Conservation (phyloP, 2,113 vertebrate genomes). For the Syngnathus typhle region DNA sequence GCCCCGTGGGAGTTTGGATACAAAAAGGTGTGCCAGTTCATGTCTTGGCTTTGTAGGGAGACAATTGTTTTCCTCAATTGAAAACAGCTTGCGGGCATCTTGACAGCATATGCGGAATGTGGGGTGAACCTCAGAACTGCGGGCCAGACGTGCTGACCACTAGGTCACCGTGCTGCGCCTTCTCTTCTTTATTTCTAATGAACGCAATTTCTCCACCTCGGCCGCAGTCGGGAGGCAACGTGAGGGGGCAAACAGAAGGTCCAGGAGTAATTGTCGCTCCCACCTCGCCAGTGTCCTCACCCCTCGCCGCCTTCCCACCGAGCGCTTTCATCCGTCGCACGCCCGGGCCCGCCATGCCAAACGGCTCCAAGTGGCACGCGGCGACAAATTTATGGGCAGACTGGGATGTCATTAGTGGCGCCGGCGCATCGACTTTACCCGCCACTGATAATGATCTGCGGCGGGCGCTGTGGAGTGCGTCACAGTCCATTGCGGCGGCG, state of each 20-base stretch:
- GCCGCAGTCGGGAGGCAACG: not conserved
- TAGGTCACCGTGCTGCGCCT: too few relatives aligned
- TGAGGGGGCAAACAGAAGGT: slow-evolving; percentile 39
- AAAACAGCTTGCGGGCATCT: not conserved
- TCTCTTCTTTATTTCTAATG: not conserved
- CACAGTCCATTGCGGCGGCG: slow-evolving; percentile 27
- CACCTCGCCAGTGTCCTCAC: slow-evolving; percentile 18
- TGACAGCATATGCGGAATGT: too few relatives aligned
- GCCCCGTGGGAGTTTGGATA: slow-evolving; percentile 23
- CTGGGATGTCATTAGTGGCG: slow-evolving; percentile 61
- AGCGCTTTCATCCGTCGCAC: slow-evolving; percentile 45
- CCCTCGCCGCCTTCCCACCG: slow-evolving; percentile 36
- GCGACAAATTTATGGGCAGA: slow-evolving; percentile 63
- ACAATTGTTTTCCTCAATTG: not conserved
- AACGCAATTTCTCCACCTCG: not conserved
- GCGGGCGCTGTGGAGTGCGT: slow-evolving; percentile 40
- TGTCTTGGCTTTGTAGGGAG: not conserved
- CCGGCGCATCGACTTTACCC: not conserved
- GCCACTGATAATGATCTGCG: slow-evolving; percentile 53
- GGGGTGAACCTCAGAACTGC: not conserved
- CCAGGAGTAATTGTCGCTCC: slow-evolving; percentile 37
- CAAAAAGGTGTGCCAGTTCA: not conserved
- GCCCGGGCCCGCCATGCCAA: slow-evolving; percentile 48
- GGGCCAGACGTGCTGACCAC: not conserved
- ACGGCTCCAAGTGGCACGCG: slow-evolving; percentile 48